Base-by-base conservation (phyloP, 2,888 invertebrate genomes). In the Pimpla rufipes region DNA sequence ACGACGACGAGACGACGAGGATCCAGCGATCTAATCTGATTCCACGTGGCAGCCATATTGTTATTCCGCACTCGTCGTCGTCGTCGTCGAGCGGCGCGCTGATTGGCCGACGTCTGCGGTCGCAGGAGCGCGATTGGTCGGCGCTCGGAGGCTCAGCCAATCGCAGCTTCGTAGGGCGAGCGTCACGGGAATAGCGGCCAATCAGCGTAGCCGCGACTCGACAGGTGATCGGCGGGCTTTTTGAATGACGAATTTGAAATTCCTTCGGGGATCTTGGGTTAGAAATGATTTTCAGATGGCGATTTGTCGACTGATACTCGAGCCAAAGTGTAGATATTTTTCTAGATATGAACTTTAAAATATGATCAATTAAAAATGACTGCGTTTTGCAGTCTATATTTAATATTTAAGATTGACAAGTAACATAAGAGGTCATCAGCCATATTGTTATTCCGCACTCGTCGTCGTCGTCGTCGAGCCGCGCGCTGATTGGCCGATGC, bases 391-490 rank as follows among this genome's bases (percentile, higher is more conserved):
- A n/a, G n/a, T n/a, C n/a, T n/a, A n/a, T n/a, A n/a, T n/a, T n/a
- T n/a, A n/a, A n/a, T n/a, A n/a, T n/a, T n/a, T n/a, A n/a, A n/a
- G n/a, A n/a, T n/a, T n/a, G n/a, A n/a, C n/a, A n/a, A n/a, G n/a
- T n/a, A n/a, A n/a, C n/a, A n/a, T n/a, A n/a, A n/a, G n/a, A n/a
- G n/a, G n/a, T n/a, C n/a, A n/a, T n/a, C 84, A 84, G 84, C 84
- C 84, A 84, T 84, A 81, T 84, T 84, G 81, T 90, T 89, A 88
- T 89, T 89, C 87, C 87, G 16, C 18, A 10, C 35, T 6, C 73
- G 29, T 64, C 13, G n/a, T 21, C 47, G 67, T 74, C 62, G 75
- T 79, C 74, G 75, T 83, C 7, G 23, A 11, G 23, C 68, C 52
- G 1, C 10, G n/a, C 0, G 71, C 70, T 29, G 47, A 71, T 81